Evolutionary conservation across 2,888 invertebrate species (phyloP), one percentile per base, ranked within the genome.

Genomic region (Eupithecia dodoneata): DNA sequence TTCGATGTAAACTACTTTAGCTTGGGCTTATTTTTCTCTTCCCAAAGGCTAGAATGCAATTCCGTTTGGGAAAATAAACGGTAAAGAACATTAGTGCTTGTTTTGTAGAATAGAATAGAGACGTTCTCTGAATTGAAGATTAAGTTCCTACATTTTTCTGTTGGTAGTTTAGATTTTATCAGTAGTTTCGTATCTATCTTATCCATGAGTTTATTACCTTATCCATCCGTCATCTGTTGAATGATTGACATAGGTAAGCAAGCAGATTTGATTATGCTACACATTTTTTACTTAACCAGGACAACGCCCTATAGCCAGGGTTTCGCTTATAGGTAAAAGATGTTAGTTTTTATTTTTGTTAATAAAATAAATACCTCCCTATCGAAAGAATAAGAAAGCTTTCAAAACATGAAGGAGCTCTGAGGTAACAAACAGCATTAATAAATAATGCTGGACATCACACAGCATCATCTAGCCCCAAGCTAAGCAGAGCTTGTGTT

Each of bases 1-100:
- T 65, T 79, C 73, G 66, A 75, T 80, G 49, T 66, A 76, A 79
- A 76, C 78, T 74, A 67, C 73, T 76, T 72, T 76, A 76, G 74
- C 42, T 63, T 71, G 79, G 81, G 82, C 84, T 86, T 87, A 85
- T 85, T 88, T 84, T 84, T 79, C 76, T 82, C 81, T 81, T 81
- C 77, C 73, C 76, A 81, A 83, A 83, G 81, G 80, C 85, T 83
- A 80, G 81, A 89, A 89, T 87, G 87, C 88, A 88, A 89, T 89
- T 88, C 86, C 79, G 85, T 84, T 85, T 76, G 74, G 76, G 71
- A 86, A 87, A 83, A 87, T 83, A 86, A 85, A 84, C 76, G 80
- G 81, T 75, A 76, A 70, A 49, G 63, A 75, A 80, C 69, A 72
- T 78, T 80, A 76, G 75, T 81, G 80, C 67, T 80, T 72, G 78